Conservation (phyloP, 2,888 invertebrate genomes). For the Venusia cambrica region DNA sequence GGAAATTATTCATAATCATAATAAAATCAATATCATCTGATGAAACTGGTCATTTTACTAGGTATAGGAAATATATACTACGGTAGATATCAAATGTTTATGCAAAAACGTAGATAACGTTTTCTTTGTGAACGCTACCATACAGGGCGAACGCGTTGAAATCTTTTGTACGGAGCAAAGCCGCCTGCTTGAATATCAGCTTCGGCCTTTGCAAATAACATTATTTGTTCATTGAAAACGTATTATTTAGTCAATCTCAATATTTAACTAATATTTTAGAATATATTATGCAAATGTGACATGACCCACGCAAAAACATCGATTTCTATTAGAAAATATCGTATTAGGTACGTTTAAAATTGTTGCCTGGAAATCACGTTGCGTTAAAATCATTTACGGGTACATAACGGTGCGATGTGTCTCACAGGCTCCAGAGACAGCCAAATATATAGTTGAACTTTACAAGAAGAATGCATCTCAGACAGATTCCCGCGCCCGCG, state of each 20-base stretch:
- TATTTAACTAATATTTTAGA: conserved; percentile 7
- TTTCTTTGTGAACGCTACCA: conserved; percentile 17
- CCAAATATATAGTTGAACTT: conserved; percentile 79
- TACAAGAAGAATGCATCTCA: conserved; percentile 78
- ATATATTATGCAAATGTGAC: conserved; percentile 10
- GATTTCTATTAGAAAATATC: conserved; percentile 14
- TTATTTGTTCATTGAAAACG: conserved; percentile 11
- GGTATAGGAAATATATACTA: conserved; percentile 17
- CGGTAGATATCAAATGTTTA: conserved; percentile 16
- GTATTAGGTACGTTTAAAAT: conserved; percentile 17
- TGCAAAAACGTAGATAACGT: conserved; percentile 15
- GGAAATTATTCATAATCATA: background rate
- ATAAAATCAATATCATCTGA: conserved; percentile 4
- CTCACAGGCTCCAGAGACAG: conserved; percentile 50
- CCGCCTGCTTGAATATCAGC: conserved; percentile 6
- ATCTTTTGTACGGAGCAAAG: conserved; percentile 53
- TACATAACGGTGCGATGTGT: conserved; percentile 61
- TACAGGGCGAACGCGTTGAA: conserved; percentile 51
- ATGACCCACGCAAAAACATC: conserved; percentile 5
- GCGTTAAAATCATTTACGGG: conserved; percentile 37
- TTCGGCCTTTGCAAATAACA: conserved; percentile 12
- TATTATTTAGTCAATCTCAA: conserved; percentile 3
- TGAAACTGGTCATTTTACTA: conserved; percentile 12
- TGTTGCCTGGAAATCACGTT: conserved; percentile 25
- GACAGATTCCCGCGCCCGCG: conserved; percentile 73